phyloP scores from a whole-genome alignment of 2,888 invertebrate species.

The Anticlea derivata region DNA sequence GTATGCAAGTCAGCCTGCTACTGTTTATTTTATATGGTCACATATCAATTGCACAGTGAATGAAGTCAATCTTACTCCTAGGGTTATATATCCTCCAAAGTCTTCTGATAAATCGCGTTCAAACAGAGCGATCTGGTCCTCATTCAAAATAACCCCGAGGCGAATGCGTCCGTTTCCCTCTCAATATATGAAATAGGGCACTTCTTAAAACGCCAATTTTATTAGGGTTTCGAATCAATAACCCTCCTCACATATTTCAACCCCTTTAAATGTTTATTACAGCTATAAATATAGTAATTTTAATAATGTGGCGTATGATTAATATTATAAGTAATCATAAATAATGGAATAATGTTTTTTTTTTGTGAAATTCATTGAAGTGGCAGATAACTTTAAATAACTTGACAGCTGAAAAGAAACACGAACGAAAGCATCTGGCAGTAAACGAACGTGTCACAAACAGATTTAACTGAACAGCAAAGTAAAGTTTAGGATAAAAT shows the following conservation, averaged over 20 bases:
- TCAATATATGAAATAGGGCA: slow-evolving; percentile 69
- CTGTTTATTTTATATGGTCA: slow-evolving; percentile 5
- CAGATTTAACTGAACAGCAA: slow-evolving; percentile 13
- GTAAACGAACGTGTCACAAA: slow-evolving; percentile 30
- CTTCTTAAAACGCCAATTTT: slow-evolving; percentile 71
- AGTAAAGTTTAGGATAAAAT: slow-evolving; percentile 8
- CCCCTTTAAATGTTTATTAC: slow-evolving; percentile 58
- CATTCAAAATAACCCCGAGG: slow-evolving; percentile 60
- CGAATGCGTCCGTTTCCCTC: slow-evolving; percentile 57
- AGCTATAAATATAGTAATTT: slow-evolving; percentile 41
- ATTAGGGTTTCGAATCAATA: slow-evolving; percentile 79
- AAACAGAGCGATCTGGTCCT: slow-evolving; percentile 56
- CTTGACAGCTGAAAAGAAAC: slow-evolving; percentile 32
- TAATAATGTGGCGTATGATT: slow-evolving; percentile 49
- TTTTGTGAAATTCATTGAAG: no score
- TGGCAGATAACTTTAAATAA: no score
- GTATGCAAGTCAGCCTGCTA: background rate
- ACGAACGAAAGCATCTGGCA: slow-evolving; percentile 29
- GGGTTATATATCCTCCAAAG: slow-evolving; percentile 16
- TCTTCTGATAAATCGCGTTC: slow-evolving; percentile 49
- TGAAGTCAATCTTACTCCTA: background rate
- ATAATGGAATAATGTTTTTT: no score
- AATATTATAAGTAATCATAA: no score
- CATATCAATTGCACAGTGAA: slow-evolving; percentile 2
- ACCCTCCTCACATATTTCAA: slow-evolving; percentile 53